Evolutionary conservation across 2,888 invertebrate species (phyloP), one percentile per base, ranked within the genome.

Genomic region (Dastarcus helophoroides): DNA sequence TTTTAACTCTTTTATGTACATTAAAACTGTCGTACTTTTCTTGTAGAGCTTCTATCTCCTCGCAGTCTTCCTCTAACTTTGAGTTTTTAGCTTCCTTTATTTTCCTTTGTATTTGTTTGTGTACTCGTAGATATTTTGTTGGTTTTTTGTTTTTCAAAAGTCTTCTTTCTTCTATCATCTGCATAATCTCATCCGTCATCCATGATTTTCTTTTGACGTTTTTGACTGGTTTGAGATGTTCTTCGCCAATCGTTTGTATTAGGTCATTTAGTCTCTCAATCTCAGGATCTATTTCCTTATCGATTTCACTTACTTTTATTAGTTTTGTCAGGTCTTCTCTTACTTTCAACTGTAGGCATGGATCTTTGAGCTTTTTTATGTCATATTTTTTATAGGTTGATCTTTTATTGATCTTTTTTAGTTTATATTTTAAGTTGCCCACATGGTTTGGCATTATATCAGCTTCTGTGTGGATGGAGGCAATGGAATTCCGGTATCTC

Each of bases 21-120:
- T 38, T 39, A 21, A 38, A 40, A 14, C 12, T 16, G 23, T 37
- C 38, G 27, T 40, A 22, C 24, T 22, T 36, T 15, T 10, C 22
- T 30, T 36, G 22, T 8, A 33, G 21, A n/a, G 11, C 24, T 30
- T 41, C 37, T 21, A 41, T 35, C 27, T 41, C 39, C 24, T 14
- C 10, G 21, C 39, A 41, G 30, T 40, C 24, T 11, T 36, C 26
- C 26, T 27, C 13, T 9, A 28, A 15, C 30, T 31, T 37, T 13
- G 16, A 31, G 12, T 35, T 25, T 27, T 35, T 33, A 15, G 35
- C 39, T 15, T 29, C 28, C 17, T 22, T 37, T 14, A 31, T 37
- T 25, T 22, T 26, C 19, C 17, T 38, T 10, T 36, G 30, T 17
- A 33, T 28, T 3, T 19, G 31, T 26, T 15, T 32, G 17, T 32